Percentiles rank a stretch among this genome's conserved stretches.
Conservation (phyloP, 2,797 vertebrate species). For the Luscinia megarhynchos region DNA sequence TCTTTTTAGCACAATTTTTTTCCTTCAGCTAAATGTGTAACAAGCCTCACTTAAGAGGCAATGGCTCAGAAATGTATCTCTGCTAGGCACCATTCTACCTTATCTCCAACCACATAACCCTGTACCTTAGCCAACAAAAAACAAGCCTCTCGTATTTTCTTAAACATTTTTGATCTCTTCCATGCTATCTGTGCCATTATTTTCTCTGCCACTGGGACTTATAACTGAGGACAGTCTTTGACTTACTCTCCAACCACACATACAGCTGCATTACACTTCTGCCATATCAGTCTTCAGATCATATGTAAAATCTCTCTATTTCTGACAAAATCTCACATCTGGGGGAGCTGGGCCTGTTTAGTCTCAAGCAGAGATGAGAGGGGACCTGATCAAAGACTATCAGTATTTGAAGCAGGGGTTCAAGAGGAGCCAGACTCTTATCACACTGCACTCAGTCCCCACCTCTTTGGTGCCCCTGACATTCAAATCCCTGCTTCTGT, state of each 20-base stretch:
- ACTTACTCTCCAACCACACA: not conserved
- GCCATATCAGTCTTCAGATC: not conserved
- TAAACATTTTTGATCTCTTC: not conserved
- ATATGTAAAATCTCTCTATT: not conserved
- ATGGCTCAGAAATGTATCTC: not conserved
- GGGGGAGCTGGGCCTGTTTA: not conserved
- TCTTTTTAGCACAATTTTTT: not conserved
- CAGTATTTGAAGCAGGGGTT: not conserved
- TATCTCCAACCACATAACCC: not conserved
- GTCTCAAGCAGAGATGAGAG: not conserved
- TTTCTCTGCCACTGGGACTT: not conserved
- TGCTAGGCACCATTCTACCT: not conserved
- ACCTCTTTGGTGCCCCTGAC: not conserved
- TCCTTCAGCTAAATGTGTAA: not conserved
- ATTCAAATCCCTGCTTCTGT: not conserved
- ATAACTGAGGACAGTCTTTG: not conserved
- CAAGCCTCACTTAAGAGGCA: not conserved
- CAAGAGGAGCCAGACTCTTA: not conserved
- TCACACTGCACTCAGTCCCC: not conserved
- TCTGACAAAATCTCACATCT: not conserved
- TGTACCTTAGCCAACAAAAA: not conserved
- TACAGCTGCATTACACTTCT: not conserved
- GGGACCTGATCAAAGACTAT: not conserved
- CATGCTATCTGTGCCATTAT: not conserved
- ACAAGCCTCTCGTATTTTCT: not conserved